Conservation (phyloP, 2,888 invertebrate genomes). For the Chalcis sispes region DNA sequence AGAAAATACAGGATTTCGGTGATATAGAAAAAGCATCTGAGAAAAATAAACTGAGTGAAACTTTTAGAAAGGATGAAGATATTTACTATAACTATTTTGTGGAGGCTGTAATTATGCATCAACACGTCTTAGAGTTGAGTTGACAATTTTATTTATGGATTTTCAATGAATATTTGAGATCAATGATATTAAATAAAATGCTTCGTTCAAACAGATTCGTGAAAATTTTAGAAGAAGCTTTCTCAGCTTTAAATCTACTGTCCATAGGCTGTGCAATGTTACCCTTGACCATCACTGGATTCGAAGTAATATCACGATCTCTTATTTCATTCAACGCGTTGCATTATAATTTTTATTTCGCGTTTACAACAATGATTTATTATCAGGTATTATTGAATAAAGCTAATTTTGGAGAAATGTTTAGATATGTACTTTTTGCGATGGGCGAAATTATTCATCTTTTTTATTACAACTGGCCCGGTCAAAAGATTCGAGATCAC, state of each 20-base stretch:
- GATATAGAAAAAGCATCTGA: background rate
- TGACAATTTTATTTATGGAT: background rate
- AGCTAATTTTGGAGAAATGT: constrained; percentile 25
- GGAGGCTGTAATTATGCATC: constrained; percentile 23
- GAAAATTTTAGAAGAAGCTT: constrained; percentile 21
- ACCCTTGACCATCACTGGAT: constrained; percentile 40
- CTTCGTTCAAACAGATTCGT: constrained; percentile 30
- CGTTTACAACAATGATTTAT: background rate
- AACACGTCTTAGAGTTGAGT: constrained; percentile 44
- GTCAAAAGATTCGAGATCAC: constrained; percentile 50
- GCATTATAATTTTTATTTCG: background rate
- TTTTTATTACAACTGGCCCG: constrained; percentile 51
- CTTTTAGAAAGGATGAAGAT: background rate
- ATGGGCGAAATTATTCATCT: constrained; percentile 45
- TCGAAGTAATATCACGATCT: constrained; percentile 35
- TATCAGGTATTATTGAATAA: constrained; percentile 35
- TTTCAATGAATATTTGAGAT: background rate
- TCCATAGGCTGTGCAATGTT: constrained; percentile 35
- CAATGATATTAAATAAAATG: background rate
- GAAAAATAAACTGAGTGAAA: background rate
- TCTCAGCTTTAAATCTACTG: constrained; percentile 36
- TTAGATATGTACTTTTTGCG: constrained; percentile 23
- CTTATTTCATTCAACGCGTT: no score
- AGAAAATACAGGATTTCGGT: constrained; percentile 13
- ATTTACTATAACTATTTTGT: constrained; percentile 15